Evolutionary conservation across 1,140 invertebrate genomes (phyloP).

Genomic region (Bombus polaris): DNA sequence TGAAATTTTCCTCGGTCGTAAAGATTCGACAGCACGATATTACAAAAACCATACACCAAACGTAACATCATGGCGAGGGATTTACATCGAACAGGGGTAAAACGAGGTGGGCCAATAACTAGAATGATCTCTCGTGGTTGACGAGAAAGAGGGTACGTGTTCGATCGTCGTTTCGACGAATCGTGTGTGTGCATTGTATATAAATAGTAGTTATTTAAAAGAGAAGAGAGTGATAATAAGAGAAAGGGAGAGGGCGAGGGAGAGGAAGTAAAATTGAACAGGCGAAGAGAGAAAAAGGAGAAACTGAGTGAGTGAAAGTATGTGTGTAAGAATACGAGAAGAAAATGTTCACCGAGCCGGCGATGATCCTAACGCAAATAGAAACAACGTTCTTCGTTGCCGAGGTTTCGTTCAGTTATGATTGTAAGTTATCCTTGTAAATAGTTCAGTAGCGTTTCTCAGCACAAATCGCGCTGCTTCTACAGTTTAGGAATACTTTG

Average conservation of each 20-base stretch:
- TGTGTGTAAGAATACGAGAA: background rate
- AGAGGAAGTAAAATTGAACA: background rate
- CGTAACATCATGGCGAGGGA: conserved; percentile 16
- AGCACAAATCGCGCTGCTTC: conserved; percentile 25
- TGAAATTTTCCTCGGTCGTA: background rate
- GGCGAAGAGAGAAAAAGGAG: background rate
- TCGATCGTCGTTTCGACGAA: conserved; percentile 32
- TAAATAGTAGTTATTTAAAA: conserved; percentile 74
- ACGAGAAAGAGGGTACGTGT: conserved; percentile 16
- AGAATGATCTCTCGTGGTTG: conserved; percentile 5
- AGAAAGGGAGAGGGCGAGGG: background rate
- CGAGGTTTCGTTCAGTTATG: conserved; percentile 15
- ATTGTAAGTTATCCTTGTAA: conserved; percentile 39
- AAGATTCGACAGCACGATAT: background rate
- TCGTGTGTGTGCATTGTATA: conserved; percentile 71
- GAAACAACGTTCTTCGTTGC: conserved; percentile 20
- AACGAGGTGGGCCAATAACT: background rate
- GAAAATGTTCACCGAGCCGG: conserved; percentile 21
- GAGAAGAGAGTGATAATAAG: background rate
- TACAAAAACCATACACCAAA: background rate
- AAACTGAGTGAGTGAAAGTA: background rate
- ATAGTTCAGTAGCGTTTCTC: conserved; percentile 26
- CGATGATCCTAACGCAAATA: conserved; percentile 4
- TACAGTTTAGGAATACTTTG: background rate
- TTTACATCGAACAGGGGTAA: conserved; percentile 34